These are phyloP conservation scores for Holocentrus rufus DNA, from an alignment of 2,797 vertebrate species.

Conservation along the genomic window DNA sequence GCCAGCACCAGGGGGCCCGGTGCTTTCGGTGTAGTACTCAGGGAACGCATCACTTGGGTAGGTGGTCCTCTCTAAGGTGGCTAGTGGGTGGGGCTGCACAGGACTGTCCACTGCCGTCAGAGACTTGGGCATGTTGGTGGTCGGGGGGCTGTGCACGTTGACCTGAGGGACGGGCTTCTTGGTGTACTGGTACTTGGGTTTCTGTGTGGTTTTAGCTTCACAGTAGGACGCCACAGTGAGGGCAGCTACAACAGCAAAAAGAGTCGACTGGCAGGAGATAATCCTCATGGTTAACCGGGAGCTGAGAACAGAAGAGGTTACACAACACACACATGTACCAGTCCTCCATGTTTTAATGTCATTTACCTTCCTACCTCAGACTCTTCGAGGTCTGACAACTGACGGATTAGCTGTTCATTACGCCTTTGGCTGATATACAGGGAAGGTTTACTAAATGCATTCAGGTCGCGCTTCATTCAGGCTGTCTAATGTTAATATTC, in stretches of 20 bases:
- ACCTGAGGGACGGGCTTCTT: conserved; percentile 84
- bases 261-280: conserved; percentile 53
- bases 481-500: too few relatives aligned
- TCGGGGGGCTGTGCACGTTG: conserved; percentile 67
- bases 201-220: conserved; percentile 85
- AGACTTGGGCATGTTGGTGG: conserved; percentile 67
- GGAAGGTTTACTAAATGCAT: too few relatives aligned
- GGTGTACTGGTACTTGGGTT: conserved; percentile 88
- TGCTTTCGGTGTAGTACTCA: conserved; percentile 66
- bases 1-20: conserved; percentile 69
- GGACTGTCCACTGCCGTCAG: conserved; percentile 63
- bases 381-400: neutral
- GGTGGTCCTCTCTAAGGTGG: conserved; percentile 65
- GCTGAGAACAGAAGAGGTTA: conserved; percentile 61
- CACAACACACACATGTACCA: conserved; percentile 4
- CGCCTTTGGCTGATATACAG: too few relatives aligned
- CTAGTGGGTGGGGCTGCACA: conserved; percentile 56
- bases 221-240: conserved; percentile 58
- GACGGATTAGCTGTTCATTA: neutral
- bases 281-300: conserved; percentile 75
- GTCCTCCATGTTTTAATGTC: neutral
- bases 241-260: conserved; percentile 65
- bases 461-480: too few relatives aligned
- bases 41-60: conserved; percentile 60
- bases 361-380: neutral